These are phyloP conservation scores for Drosophila demipolita DNA, from an alignment of 2,888 invertebrate genomes.

Conservation along the genomic window DNA sequence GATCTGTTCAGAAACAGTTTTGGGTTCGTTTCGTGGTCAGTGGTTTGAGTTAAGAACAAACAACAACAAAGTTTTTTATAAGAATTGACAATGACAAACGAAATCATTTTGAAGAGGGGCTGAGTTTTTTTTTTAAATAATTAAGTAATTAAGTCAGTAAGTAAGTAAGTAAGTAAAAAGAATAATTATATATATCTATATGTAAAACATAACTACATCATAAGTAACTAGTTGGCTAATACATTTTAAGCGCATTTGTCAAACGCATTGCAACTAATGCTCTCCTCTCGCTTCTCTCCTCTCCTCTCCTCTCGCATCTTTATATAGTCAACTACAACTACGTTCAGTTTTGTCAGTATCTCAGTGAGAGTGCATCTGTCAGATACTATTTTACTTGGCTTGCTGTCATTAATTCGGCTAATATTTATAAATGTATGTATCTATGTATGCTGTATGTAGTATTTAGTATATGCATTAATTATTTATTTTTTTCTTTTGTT, in stretches of 20 bases:
- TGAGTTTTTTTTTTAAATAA: conserved; percentile 18
- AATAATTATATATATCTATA: conserved; percentile 20
- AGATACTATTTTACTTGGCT: conserved; percentile 13
- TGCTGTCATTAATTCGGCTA: conserved; percentile 61
- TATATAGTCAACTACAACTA: conserved; percentile 21
- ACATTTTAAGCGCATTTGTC: conserved; percentile 45
- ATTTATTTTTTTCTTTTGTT: conserved; percentile 13
- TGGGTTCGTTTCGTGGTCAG: conserved; percentile 19
- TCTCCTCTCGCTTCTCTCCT: neutral
- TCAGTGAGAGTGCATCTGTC: conserved; percentile 10
- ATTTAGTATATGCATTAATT: conserved; percentile 19
- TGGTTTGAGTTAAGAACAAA: conserved; percentile 19
- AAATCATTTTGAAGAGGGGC: conserved; percentile 7
- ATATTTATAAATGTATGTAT: conserved; percentile 44
- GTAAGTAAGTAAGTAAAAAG: neutral
- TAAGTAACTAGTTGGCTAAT: conserved; percentile 54
- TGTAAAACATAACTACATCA: conserved; percentile 41
- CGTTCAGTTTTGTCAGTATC: conserved; percentile 11
- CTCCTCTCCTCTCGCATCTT: neutral
- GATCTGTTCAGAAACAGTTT: conserved; percentile 20
- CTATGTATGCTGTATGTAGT: conserved; percentile 28
- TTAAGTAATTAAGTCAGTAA: conserved; percentile 28
- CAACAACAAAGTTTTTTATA: conserved; percentile 36
- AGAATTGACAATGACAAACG: conserved; percentile 18
- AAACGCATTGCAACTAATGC: conserved; percentile 47